Conservation (phyloP, 2,888 invertebrate species). For the Mongoloraphidia duomilia region DNA sequence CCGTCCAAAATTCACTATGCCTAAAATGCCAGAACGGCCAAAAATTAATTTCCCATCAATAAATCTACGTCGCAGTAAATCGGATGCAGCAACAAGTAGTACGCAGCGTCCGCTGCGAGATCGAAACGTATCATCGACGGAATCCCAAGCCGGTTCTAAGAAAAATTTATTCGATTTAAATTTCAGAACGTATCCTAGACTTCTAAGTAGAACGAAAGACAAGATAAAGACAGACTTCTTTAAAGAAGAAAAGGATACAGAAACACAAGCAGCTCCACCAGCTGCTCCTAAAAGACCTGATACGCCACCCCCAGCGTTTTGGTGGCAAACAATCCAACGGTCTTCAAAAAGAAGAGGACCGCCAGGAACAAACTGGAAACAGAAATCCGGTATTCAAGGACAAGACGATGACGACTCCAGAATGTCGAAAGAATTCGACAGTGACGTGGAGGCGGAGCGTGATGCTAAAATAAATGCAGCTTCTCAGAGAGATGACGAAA, state of each 20-base stretch:
- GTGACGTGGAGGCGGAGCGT: too few relatives aligned
- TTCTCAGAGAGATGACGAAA: too few relatives aligned
- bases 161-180: conserved; percentile 53
- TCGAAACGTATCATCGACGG: conserved; percentile 34
- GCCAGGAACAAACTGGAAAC: too few relatives aligned
- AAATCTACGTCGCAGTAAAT: conserved; percentile 30
- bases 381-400: too few relatives aligned
- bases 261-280: conserved; percentile 35
- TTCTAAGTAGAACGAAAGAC: conserved; percentile 34
- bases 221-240: conserved; percentile 30
- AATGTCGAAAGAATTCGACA: too few relatives aligned
- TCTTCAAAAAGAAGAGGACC: too few relatives aligned
- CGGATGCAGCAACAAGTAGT: conserved; percentile 24
- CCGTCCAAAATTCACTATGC: conserved; percentile 24
- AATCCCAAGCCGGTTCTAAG: conserved; percentile 35
- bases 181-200: conserved; percentile 64
- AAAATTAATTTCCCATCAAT: conserved; percentile 32
- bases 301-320: conserved; percentile 46
- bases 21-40: conserved; percentile 32
- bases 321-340: conserved; percentile 16
- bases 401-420: too few relatives aligned
- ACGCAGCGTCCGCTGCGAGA: conserved; percentile 26
- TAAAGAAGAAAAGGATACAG: conserved; percentile 19
- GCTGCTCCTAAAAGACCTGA: conserved; percentile 40
- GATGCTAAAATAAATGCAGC: too few relatives aligned